Conservation (phyloP, 1,140 invertebrate genomes). For the Cheumatopsyche charites region DNA sequence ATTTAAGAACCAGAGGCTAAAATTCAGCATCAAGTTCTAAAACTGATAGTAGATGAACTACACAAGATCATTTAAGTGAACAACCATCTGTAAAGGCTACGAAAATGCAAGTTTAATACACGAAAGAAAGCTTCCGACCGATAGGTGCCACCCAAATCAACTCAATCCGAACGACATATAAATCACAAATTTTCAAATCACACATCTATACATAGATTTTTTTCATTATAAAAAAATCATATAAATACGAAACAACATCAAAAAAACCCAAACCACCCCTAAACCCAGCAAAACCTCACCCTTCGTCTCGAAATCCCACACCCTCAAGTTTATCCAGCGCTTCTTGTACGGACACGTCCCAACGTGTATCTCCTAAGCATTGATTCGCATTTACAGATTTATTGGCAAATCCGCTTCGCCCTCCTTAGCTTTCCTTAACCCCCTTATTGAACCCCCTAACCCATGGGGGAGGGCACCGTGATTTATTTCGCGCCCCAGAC, state of each 20-base stretch:
- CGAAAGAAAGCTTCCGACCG: too few relatives aligned
- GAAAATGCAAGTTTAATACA: too few relatives aligned
- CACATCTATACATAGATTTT: too few relatives aligned
- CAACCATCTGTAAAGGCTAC: too few relatives aligned
- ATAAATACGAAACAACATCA: background rate
- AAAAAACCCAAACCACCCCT: background rate
- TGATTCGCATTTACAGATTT: constrained; percentile 38
- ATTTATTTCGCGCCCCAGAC: constrained; percentile 25
- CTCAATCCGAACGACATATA: background rate
- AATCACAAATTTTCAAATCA: background rate
- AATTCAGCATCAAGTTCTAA: too few relatives aligned
- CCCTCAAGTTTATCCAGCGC: constrained; percentile 33
- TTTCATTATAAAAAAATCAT: background rate
- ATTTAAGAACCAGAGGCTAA: too few relatives aligned
- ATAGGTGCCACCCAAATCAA: too few relatives aligned
- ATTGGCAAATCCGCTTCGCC: constrained; percentile 34
- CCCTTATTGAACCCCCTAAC: background rate
- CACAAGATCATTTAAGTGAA: too few relatives aligned
- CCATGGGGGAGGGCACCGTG: background rate
- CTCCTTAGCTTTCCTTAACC: constrained; percentile 17
- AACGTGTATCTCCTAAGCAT: constrained; percentile 35
- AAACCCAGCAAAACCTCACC: background rate
- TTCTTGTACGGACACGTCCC: constrained; percentile 29
- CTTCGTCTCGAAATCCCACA: constrained; percentile 5
- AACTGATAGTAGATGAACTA: too few relatives aligned